Conservation (phyloP, 2,888 invertebrate species). For the Sesia apiformis region DNA sequence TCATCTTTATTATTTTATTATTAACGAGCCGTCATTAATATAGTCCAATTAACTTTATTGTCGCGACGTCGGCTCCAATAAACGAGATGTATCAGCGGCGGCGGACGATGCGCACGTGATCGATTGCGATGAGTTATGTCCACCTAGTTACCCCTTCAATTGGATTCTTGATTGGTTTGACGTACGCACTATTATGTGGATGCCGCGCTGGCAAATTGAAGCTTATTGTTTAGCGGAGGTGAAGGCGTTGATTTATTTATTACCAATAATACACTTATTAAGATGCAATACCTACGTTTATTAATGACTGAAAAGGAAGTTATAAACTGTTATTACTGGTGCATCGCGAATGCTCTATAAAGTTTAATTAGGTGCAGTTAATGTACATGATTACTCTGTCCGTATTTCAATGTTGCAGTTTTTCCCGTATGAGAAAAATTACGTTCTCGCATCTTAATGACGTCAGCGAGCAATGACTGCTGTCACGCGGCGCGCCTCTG, state of each 20-base stretch:
- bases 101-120: conserved; percentile 50
- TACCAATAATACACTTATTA: too few species aligned
- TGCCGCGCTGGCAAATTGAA: conserved; percentile 54
- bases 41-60: conserved; percentile 67
- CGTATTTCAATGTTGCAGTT: conserved; percentile 16
- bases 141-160: conserved; percentile 72
- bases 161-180: conserved; percentile 69
- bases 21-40: conserved; percentile 62
- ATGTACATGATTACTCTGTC: conserved; percentile 26
- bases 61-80: conserved; percentile 59
- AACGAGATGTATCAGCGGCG: conserved; percentile 50
- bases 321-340: conserved; percentile 16
- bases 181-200: conserved; percentile 54
- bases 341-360: conserved; percentile 28
- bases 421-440: conserved; percentile 35
- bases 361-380: conserved; percentile 39
- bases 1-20: conserved; percentile 64
- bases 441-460: conserved; percentile 55
- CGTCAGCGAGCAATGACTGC: conserved; percentile 34
- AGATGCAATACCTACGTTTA: neutral
- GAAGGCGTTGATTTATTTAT: neutral
- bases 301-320: neutral
- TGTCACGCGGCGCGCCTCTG: conserved; percentile 49
- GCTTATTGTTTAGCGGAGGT: conserved; percentile 47
- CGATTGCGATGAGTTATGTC: conserved; percentile 62